phyloP scores from a whole-genome alignment of 2,113 vertebrate genomes.

The Conger conger region DNA sequence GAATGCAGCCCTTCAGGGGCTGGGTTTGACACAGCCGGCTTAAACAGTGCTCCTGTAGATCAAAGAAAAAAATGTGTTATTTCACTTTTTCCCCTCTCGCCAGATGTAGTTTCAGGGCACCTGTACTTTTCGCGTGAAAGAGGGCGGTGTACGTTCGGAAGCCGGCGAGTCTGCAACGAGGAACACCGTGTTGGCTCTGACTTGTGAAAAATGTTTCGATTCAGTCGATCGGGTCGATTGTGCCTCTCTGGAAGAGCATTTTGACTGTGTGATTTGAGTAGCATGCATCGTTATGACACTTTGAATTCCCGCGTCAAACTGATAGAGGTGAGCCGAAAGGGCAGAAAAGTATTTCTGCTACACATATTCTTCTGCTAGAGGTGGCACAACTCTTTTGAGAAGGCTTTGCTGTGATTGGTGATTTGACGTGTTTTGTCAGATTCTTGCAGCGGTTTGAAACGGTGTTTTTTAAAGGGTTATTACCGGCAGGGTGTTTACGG shows the following conservation, averaged over 20 bases:
- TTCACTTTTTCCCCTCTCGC: neutral
- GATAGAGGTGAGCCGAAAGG: neutral
- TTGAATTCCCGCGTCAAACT: neutral
- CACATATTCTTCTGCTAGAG: neutral
- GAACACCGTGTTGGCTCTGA: neutral
- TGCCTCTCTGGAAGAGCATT: neutral
- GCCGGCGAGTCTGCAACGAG: neutral
- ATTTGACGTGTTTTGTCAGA: neutral
- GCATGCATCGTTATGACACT: neutral
- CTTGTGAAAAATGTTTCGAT: neutral
- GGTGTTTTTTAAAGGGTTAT: neutral
- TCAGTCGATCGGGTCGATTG: neutral
- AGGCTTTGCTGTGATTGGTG: neutral
- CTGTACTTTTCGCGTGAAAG: neutral
- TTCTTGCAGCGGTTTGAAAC: neutral
- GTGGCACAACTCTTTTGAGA: neutral
- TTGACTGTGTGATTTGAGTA: neutral
- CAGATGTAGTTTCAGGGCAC: neutral
- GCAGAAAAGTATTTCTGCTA: neutral
- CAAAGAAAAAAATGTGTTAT: neutral
- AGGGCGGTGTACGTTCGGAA: neutral
- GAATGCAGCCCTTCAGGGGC: neutral
- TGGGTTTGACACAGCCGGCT: neutral
- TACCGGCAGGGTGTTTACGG: neutral
- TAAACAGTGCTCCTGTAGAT: neutral